Evolutionary conservation across 2,888 invertebrate genomes (phyloP).

Genomic region (Eupsilia transversa): DNA sequence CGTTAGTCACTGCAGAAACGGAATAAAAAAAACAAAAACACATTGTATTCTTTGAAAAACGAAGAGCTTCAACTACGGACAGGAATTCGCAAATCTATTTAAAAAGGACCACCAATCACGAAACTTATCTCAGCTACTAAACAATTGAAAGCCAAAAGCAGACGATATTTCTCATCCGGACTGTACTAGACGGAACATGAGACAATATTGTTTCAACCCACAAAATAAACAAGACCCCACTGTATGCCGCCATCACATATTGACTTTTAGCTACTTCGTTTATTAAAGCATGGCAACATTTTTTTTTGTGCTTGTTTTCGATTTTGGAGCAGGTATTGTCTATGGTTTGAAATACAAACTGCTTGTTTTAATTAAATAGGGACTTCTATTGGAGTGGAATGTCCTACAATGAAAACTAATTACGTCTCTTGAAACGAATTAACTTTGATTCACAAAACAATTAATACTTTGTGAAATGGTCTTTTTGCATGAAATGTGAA

Average conservation of each 20-base stretch:
- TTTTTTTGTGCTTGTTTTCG: conserved; percentile 3
- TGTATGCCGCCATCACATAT: conserved; percentile 51
- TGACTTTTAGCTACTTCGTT: conserved; percentile 54
- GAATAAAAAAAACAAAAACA: background rate
- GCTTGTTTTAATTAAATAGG: background rate
- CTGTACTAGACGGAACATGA: conserved; percentile 52
- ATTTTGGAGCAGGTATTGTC: conserved; percentile 15
- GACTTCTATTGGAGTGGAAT: background rate
- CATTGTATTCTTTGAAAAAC: background rate
- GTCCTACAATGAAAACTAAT: too few relatives aligned
- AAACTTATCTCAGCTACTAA: background rate
- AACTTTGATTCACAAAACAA: background rate
- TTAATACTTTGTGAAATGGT: background rate
- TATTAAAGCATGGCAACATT: conserved; percentile 43
- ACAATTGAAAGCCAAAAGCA: conserved; percentile 31
- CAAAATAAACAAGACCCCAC: conserved; percentile 52
- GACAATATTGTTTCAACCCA: conserved; percentile 60
- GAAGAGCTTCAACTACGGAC: background rate
- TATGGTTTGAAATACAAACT: background rate
- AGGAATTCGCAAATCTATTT: conserved; percentile 6
- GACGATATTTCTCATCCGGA: conserved; percentile 32
- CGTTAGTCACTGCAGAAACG: background rate
- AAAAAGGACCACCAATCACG: conserved; percentile 12
- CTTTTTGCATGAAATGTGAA: background rate
- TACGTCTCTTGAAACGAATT: background rate